Evolutionary conservation across 2,797 vertebrate genomes (phyloP), one percentile per base, ranked within the genome.

Genomic region (Odontamblyopus rebecca): DNA sequence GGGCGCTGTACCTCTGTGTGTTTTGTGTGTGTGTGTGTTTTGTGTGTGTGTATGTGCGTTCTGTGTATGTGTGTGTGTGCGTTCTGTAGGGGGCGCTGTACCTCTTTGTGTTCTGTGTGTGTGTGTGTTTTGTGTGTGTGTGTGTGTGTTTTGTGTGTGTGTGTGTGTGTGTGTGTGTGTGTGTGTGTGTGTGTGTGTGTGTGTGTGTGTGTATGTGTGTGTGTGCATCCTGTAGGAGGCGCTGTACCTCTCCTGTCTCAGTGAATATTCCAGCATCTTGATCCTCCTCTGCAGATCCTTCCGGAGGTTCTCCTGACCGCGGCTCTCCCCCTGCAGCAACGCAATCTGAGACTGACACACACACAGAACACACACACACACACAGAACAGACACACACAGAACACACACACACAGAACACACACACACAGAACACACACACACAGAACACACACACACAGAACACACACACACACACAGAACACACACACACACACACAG

Each of bases 201-300:
- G 53, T 54, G 18, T 54, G 18, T 54, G 6, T 53, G 18, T 16
- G 51, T 18, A 18, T n/a, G 0, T 3, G 0, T 4, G 51, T 18
- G 16, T 18, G 19, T 18, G 51, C n/a, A 1, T 54, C 51, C 27
- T 26, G 18, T 1, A 56, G 54, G 54, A 2, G 54, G 54, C 16
- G 57, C 54, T 5, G 26, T 66, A 82, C 97, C 97, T 96, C 93
- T 98, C 97, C 83, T 98, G 97, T 84, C 97, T 98, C 79, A 99
- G 94, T 0, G 96, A 96, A 32, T 96, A 99, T 86, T 99, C 97
- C 93, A 99, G 92, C 97, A 99, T 99, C 93, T 98, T 98, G 89
- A 99, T 99, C 86, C 97, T 92, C 68, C 97, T 93, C 84, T 98
- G 96, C 75, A 99, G 93, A 89, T 99, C 97, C 77, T 96, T 98